Percentiles rank a stretch among this genome's conserved stretches.
Conservation (phyloP, 37 sponge, comb jelly and placozoan species). For the Aplysina aerophoba region DNA sequence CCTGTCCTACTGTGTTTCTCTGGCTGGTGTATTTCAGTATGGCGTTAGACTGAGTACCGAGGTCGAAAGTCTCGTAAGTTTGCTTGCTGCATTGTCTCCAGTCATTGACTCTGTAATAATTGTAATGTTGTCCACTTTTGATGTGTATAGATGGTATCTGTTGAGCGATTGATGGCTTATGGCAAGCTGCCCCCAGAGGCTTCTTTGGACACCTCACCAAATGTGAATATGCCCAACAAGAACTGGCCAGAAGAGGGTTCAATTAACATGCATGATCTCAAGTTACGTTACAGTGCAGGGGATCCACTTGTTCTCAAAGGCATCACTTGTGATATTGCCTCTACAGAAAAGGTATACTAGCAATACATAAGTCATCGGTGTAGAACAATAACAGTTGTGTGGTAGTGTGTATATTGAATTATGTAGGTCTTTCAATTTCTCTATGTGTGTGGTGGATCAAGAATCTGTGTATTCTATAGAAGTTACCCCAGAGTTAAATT, state of each 20-base stretch:
- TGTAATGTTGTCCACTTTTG: too few species aligned
- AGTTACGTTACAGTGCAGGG: constrained; percentile 47
- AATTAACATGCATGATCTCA: constrained; percentile 43
- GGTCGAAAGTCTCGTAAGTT: constrained; percentile 75
- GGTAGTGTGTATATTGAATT: too few species aligned
- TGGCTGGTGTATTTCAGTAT: constrained; percentile 79
- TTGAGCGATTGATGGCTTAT: constrained; percentile 75
- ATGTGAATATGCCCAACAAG: constrained; percentile 31
- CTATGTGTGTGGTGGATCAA: too few species aligned
- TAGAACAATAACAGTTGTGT: too few species aligned
- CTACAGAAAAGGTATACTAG: constrained; percentile 64
- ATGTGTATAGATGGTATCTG: constrained; percentile 70
- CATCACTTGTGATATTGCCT: constrained; percentile 49
- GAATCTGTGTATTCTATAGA: too few species aligned
- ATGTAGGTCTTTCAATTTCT: too few species aligned
- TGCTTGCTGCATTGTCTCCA: too few species aligned
- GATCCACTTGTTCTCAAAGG: constrained; percentile 65
- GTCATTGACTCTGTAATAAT: too few species aligned
- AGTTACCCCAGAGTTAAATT: too few species aligned
- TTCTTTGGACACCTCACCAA: constrained; percentile 38
- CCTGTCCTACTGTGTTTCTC: constrained; percentile 63
- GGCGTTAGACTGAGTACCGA: constrained; percentile 82
- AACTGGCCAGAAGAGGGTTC: constrained; percentile 72
- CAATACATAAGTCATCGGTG: too few species aligned
- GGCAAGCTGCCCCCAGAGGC: constrained; percentile 56